Base-by-base conservation (phyloP, 2,113 vertebrate genomes). In the Equus przewalskii region DNA sequence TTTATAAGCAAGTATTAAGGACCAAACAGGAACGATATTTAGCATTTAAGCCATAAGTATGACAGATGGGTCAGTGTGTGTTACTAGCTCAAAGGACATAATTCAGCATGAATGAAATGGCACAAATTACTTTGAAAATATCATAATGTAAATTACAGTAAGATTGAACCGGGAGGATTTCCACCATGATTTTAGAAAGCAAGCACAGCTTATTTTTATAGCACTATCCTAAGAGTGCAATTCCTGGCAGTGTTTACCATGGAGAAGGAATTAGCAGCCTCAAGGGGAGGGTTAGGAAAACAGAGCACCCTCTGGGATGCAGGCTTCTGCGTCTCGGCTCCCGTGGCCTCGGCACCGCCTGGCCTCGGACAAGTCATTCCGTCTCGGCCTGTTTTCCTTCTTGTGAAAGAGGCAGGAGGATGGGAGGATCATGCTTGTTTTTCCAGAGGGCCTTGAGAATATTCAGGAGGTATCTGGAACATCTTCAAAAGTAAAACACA, bases 161-260 rank as follows among this genome's bases (percentile, higher is more conserved):
- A 91, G 85, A 67, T 69, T 93, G 65, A 62, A 33, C 73, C 46
- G 44, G 60, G 60, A 97, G 64, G 36, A n/a, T 82, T 88, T 89
- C 89, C 76, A 91, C 82, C 64, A 41, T n/a, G 58, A 5, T 54
- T 97, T 92, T 85, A 95, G 93, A 96, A 96, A 95, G 90, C 80
- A 96, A 86, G 87, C 95, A 67, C 1, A 2, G 51, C 51, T 91
- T 96, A 84, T 97, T 96, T 98, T 95, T 87, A 82, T 96, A 89
- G 79, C 83, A 91, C 69, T 97, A 96, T 90, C 95, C 95, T 95
- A 46, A 49, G 83, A 87, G 92, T 92, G 41, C 26, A 62, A 19
- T 97, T 97, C 80, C 96, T 89, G 92, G 83, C 93, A 87, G 75
- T 95, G 87, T 96, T 97, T 97, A 89, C 41, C 64, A 87, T 70